phyloP scores from a whole-genome alignment of 1,140 invertebrate genomes.

The Aphelenchoides fujianensis region DNA sequence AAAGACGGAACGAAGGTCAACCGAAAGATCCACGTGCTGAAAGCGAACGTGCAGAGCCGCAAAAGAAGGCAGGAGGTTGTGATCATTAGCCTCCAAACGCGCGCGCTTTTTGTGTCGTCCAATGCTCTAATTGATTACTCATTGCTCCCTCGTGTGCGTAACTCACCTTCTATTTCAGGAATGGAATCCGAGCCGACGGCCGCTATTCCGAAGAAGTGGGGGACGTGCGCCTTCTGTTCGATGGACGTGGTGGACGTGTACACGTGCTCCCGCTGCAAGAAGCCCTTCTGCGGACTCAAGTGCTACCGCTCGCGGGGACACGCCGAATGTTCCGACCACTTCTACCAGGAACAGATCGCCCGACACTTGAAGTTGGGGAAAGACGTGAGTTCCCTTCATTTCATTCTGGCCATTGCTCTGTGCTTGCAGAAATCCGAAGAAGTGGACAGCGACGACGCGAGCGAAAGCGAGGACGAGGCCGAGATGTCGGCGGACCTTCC shows the following conservation, averaged over 20 bases:
- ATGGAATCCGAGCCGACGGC: too few relatives aligned
- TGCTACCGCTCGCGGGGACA: conserved; percentile 79
- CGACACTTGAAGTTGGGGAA: conserved; percentile 68
- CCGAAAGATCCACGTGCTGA: too few relatives aligned
- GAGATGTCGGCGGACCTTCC: too few relatives aligned
- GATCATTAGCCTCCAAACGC: too few relatives aligned
- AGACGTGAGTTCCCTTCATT: not conserved
- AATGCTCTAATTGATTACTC: too few relatives aligned
- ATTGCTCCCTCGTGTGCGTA: too few relatives aligned
- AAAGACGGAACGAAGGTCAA: too few relatives aligned
- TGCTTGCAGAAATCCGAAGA: not conserved
- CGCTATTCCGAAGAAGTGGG: not conserved
- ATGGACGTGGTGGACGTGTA: conserved; percentile 63
- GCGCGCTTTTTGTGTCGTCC: too few relatives aligned
- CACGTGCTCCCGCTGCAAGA: conserved; percentile 78
- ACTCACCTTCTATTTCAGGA: too few relatives aligned
- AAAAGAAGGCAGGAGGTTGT: too few relatives aligned
- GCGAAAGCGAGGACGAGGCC: not conserved
- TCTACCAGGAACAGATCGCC: conserved; percentile 78
- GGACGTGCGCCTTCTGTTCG: conserved; percentile 40
- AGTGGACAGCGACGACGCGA: conserved; percentile 18
- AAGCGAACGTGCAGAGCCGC: too few relatives aligned
- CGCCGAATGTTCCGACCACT: conserved; percentile 77
- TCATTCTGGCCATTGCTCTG: too few relatives aligned
- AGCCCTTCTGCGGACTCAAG: conserved; percentile 75